A percentile compares a stretch with the other conserved stretches of the same genome.
These are phyloP conservation scores for Cataglyphis livida DNA, from an alignment of 2,888 invertebrate genomes.

Conservation along the genomic window DNA sequence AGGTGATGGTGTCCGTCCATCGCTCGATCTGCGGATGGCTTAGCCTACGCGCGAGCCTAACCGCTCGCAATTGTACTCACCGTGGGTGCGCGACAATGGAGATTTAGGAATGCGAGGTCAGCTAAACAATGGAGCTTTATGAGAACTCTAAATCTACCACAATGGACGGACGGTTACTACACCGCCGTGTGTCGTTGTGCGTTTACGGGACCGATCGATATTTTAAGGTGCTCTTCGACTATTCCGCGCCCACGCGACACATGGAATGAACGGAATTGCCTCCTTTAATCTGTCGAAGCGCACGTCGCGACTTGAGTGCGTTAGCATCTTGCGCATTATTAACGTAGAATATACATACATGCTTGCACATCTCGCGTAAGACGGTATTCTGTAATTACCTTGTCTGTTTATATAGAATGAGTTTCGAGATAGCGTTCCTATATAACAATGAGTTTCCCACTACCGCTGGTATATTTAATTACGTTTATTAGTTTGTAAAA, in stretches of 20 bases:
- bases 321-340: not conserved
- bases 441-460: not conserved
- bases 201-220: conserved; percentile 72
- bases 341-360: not conserved
- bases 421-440: not conserved
- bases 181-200: conserved; percentile 34
- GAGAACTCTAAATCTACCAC: conserved; percentile 77
- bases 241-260: not conserved
- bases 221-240: conserved; percentile 65
- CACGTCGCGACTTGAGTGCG: not conserved
- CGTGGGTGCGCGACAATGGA: conserved; percentile 74
- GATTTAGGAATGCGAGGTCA: conserved; percentile 79
- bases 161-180: conserved; percentile 68
- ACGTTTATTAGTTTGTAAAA: not conserved
- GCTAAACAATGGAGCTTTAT: conserved; percentile 80
- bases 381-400: not conserved
- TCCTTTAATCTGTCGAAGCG: conserved; percentile 10
- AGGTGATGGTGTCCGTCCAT: conserved; percentile 62
- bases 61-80: conserved; percentile 72
- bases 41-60: conserved; percentile 58
- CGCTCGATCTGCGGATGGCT: conserved; percentile 59
- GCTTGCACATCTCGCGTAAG: not conserved
- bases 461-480: conserved; percentile 1
- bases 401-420: not conserved
- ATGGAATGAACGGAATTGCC: conserved; percentile 23